Conservation (phyloP, 2,888 invertebrate genomes). For the Pristionchus arcanus region DNA sequence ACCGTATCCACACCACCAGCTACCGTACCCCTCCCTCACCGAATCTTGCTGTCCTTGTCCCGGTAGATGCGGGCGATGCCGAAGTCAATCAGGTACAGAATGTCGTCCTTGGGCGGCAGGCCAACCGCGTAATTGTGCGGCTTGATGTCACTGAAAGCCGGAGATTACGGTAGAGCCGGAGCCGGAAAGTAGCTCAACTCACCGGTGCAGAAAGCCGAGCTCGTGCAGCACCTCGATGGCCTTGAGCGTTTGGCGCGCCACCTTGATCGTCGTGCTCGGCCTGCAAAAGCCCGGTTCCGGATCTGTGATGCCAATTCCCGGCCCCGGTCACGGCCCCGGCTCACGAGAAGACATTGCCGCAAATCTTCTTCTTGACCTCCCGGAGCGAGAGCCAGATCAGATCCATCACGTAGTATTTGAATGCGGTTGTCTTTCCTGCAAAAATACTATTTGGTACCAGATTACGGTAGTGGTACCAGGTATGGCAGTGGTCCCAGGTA, state of each 20-base stretch:
- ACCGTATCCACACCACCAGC: too few species aligned
- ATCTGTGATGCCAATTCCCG: background rate
- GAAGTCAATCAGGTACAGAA: conserved; percentile 9
- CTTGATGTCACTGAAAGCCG: conserved; percentile 23
- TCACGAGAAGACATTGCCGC: background rate
- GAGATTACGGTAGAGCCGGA: conserved; percentile 14
- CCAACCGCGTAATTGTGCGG: conserved; percentile 16
- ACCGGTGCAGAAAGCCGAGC: conserved; percentile 18
- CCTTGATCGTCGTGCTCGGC: background rate
- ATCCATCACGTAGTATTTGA: conserved; percentile 25
- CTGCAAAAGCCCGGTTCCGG: conserved; percentile 23
- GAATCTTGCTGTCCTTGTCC: background rate
- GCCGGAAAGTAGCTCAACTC: background rate
- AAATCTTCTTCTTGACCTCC: background rate
- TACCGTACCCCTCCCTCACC: background rate
- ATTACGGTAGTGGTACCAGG: background rate
- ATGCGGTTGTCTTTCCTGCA: background rate
- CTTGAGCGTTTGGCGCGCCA: background rate
- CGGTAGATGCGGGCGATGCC: background rate
- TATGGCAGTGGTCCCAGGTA: too few species aligned
- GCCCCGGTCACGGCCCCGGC: background rate
- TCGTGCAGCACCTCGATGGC: conserved; percentile 39
- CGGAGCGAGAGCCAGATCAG: background rate
- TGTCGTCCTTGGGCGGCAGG: background rate
- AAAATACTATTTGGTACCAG: too few species aligned